Conservation (phyloP, 2,797 vertebrate species). For the Sphaeramia orbicularis region DNA sequence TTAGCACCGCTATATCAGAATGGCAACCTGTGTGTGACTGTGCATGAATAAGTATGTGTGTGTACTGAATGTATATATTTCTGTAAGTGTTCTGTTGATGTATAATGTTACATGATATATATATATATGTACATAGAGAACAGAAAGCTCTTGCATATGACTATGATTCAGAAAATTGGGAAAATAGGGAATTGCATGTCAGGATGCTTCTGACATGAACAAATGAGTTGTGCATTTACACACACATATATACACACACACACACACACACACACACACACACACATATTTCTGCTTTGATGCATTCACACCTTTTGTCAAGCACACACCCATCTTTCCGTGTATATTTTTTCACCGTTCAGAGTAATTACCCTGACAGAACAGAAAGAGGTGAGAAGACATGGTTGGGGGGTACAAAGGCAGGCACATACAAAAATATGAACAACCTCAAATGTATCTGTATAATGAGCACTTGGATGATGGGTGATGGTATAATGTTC, state of each 20-base stretch:
- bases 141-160: constrained; percentile 42
- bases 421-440: constrained; percentile 6
- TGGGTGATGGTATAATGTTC: no score
- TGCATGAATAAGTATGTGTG: constrained; percentile 42
- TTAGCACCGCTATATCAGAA: constrained; percentile 53
- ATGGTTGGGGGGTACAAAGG: constrained; percentile 20
- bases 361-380: constrained; percentile 63
- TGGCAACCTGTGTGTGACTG: constrained; percentile 59
- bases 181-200: constrained; percentile 32
- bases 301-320: constrained; percentile 35
- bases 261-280: constrained; percentile 18
- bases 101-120: constrained; percentile 11
- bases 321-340: not conserved
- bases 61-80: constrained; percentile 25
- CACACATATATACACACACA: constrained; percentile 16
- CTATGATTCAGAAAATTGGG: constrained; percentile 35
- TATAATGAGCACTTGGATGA: constrained; percentile 2
- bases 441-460: constrained; percentile 4
- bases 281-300: constrained; percentile 30
- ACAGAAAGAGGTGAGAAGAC: constrained; percentile 37
- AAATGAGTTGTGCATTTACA: constrained; percentile 40
- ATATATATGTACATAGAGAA: constrained; percentile 36
- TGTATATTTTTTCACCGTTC: constrained; percentile 37
- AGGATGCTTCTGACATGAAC: constrained; percentile 31
- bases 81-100: constrained; percentile 23